Base-by-base conservation (phyloP, 2,888 invertebrate species). In the Chaetogeoica ovagalla region DNA sequence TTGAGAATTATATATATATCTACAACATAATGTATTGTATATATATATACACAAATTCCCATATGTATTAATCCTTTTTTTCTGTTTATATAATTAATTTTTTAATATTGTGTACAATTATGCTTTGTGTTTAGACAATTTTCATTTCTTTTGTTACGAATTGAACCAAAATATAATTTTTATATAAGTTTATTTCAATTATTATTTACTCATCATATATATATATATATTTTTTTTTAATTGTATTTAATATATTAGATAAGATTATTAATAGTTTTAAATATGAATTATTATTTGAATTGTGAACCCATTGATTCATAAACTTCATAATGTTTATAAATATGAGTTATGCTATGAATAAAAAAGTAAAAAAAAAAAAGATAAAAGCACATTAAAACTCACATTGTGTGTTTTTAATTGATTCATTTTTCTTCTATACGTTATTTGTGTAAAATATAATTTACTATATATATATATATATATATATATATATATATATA, bases 101-200 rank as follows among this genome's bases (percentile, higher is more conserved):
- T 37, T 69, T 69, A 69, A n/a, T 55, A 55, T 79, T 63, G 63
- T 79, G 63, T 79, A 63, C 65, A 57, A 55, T 52, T 62, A 21
- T 19, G 23, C 57, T 30, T 4, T 9, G 63, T 71, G 71, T 71
- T 23, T 71, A 79, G 71, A 63, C 69, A 79, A 37, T 70, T 69
- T 77, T 62, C 52, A 70, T 79, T 70, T 30, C n/a, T n/a, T 30
- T 79, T 79, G 79, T 79, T 79, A 79, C 55, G 13, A 79, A 55
- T 79, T 79, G 30, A 70, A 79, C 79, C 79, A 79, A 70, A 79
- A 79, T 79, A 70, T 63, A 52, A 70, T 69, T 69, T n/a, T 79
- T 39, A 30, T 15, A 70, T 63, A 79, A 79, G 76, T 79, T 79
- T 63, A 69, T 69, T 62, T 23, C 52, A 57, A 71, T 71, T 71